Conservation (phyloP, 2,888 invertebrate species). For the Asteroscopus sphinx region DNA sequence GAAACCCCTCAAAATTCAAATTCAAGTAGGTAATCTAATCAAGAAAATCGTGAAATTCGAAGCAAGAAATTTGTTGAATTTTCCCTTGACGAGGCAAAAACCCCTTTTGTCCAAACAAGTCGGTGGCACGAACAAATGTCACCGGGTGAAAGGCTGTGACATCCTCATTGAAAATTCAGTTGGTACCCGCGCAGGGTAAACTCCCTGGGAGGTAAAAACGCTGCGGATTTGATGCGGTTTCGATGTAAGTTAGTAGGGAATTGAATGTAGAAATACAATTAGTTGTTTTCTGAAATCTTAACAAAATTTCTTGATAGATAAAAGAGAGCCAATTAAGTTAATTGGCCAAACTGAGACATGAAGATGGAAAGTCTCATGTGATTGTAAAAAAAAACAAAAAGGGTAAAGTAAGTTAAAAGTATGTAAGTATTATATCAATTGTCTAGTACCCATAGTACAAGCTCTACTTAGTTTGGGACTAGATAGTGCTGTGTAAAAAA, state of each 20-base stretch:
- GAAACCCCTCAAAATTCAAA: conserved; percentile 72
- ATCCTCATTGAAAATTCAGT: conserved; percentile 83
- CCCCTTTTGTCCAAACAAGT: conserved; percentile 85
- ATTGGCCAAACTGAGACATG: too few relatives aligned
- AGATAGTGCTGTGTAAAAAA: too few relatives aligned
- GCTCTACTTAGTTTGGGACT: too few relatives aligned
- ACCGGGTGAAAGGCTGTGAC: conserved; percentile 80
- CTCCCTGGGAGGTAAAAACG: conserved; percentile 64
- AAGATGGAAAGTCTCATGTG: too few relatives aligned
- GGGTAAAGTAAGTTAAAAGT: too few relatives aligned
- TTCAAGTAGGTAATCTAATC: conserved; percentile 75
- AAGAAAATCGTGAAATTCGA: conserved; percentile 72
- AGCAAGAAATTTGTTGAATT: conserved; percentile 69
- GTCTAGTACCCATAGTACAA: too few relatives aligned
- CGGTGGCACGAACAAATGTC: conserved; percentile 81
- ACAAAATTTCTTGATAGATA: too few relatives aligned
- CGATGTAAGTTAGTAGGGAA: background rate
- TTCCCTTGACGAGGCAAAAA: conserved; percentile 74
- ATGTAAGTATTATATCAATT: too few relatives aligned
- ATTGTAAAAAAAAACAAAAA: too few relatives aligned
- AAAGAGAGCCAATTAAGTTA: too few relatives aligned
- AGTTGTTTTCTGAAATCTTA: too few relatives aligned
- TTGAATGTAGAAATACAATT: background rate
- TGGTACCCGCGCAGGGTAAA: conserved; percentile 53
- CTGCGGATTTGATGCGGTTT: conserved; percentile 25